Conservation (phyloP, 2,113 vertebrate genomes). For the Prunella himalayana region DNA sequence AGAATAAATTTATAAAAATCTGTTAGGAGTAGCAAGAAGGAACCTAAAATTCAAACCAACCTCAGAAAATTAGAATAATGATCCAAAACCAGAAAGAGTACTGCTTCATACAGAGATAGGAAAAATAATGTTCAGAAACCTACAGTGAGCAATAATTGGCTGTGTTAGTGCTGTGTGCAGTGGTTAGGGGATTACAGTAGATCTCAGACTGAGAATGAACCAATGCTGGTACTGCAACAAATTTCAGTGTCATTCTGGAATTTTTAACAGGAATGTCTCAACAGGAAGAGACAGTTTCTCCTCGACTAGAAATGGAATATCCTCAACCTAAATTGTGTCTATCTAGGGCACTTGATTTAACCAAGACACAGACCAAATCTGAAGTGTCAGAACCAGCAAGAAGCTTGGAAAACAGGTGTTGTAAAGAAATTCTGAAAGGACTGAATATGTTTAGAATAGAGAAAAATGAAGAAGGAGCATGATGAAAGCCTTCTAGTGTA, state of each 20-base stretch:
- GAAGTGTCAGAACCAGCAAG: not conserved
- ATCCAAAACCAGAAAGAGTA: not conserved
- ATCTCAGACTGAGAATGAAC: not conserved
- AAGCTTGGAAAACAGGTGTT: not conserved
- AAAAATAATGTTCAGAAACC: not conserved
- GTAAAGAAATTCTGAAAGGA: not conserved
- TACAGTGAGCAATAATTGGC: not conserved
- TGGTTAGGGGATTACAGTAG: not conserved
- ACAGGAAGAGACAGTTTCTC: not conserved
- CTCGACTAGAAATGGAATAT: not conserved
- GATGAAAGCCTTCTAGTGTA: not conserved
- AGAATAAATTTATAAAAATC: not conserved
- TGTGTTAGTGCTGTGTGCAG: not conserved
- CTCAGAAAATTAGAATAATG: not conserved
- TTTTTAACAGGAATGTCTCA: not conserved
- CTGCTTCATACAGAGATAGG: not conserved
- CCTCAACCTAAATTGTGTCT: not conserved
- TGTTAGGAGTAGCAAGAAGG: not conserved
- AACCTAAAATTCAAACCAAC: not conserved
- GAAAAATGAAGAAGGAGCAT: not conserved
- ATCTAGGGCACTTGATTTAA: not conserved
- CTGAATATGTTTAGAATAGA: not conserved
- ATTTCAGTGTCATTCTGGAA: not conserved
- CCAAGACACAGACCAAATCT: not conserved
- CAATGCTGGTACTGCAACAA: not conserved